Base-by-base conservation (phyloP, 2,113 vertebrate species). In the Aphyosemion australe region DNA sequence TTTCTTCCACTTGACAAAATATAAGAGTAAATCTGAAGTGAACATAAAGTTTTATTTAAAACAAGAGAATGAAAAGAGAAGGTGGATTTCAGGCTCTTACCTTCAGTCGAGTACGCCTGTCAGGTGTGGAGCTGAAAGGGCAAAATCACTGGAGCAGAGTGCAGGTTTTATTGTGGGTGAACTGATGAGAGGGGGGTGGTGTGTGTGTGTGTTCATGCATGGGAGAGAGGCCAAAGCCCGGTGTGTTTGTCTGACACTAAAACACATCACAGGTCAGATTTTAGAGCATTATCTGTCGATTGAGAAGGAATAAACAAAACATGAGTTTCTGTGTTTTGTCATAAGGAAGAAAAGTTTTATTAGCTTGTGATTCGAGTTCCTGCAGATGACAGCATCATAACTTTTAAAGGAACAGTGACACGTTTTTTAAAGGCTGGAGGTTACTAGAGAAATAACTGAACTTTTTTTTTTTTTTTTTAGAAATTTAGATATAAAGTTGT, bases 351-450 rank as follows among this genome's bases (percentile, higher is more conserved):
- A 50, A 32, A 65, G 64, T 78, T 84, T 79, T 69, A 77, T 65
- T 51, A 55, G 57, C 47, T 65, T 65, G 72, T 76, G 55, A 72
- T 68, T 8, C 62, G 83, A 87, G 79, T 79, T 66, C 54, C 19
- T 56, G 34, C 61, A 52, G 60, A 56, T 89, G 70, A 67, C 50
- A 16, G 15, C 51, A 16, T 50, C 55, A 19, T 8, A 63, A 1
- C 41, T 73, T 78, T 84, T 83, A 85, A 85, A 87, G 78, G 12
- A 50, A 84, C 68, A 74, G 75, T 15, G 41, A 41, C 34, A 6
- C 34, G 6, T 7, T 37, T 7, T 37, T 26, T 26, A 26, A 2
- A 26, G 26, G 5, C 3, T 26, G 26, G 26, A 26, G 26, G 26
- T 26, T 5, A 26, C 26, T 26, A 5, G 26, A 26, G 26, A 5